These are phyloP conservation scores for Myripristis jacobus DNA, from an alignment of 2,797 vertebrate species.

Conservation along the genomic window DNA sequence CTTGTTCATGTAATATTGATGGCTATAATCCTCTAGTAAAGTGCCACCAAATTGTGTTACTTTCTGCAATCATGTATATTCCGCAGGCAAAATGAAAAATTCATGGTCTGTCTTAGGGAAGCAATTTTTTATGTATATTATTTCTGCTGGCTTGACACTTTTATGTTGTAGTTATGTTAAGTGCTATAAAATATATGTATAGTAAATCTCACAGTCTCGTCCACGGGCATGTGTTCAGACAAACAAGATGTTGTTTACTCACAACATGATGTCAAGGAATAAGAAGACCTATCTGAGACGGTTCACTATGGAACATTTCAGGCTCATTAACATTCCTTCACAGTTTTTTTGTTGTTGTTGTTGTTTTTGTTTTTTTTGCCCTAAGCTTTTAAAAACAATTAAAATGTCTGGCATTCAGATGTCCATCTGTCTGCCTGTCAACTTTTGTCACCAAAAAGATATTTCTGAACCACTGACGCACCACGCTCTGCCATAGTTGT, in stretches of 20 bases:
- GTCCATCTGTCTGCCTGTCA: slow-evolving; percentile 17
- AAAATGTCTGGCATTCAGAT: slow-evolving; percentile 15
- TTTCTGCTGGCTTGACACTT: slow-evolving; percentile 52
- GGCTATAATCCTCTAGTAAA: slow-evolving; percentile 80
- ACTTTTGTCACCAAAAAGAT: slow-evolving; percentile 28
- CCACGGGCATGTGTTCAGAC: neutral
- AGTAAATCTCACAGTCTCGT: neutral
- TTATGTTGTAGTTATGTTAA: slow-evolving; percentile 57
- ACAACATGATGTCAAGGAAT: neutral
- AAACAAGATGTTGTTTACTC: slow-evolving; percentile 23
- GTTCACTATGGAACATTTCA: slow-evolving; percentile 5
- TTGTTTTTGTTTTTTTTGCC: neutral
- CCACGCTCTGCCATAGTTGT: slow-evolving; percentile 14
- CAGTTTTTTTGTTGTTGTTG: no score
- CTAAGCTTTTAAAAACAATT: neutral
- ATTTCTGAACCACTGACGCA: neutral
- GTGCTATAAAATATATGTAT: slow-evolving; percentile 38
- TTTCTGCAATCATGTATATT: slow-evolving; percentile 78
- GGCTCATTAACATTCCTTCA: neutral
- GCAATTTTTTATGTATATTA: slow-evolving; percentile 58
- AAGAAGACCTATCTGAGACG: neutral
- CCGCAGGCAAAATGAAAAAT: slow-evolving; percentile 79
- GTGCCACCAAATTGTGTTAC: slow-evolving; percentile 81
- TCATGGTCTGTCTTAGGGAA: slow-evolving; percentile 60
- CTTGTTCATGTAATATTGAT: slow-evolving; percentile 86